phyloP scores from a whole-genome alignment of 2,888 invertebrate species.

The Xestia xanthographa region DNA sequence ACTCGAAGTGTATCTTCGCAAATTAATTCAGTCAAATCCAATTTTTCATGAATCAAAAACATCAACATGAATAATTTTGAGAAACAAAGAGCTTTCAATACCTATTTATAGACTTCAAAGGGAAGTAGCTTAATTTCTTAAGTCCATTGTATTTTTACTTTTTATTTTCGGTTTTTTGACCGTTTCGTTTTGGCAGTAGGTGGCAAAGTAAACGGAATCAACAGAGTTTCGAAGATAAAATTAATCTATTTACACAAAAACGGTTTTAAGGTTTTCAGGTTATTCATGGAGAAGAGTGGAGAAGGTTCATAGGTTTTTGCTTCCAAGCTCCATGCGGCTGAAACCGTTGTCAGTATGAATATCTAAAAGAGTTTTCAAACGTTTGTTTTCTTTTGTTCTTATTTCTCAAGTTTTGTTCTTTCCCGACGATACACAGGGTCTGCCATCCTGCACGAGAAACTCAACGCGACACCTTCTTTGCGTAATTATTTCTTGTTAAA shows the following conservation, averaged over 20 bases:
- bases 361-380: background rate
- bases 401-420: background rate
- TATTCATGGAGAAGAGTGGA: background rate
- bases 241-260: conserved; percentile 9
- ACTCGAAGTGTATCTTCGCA: conserved; percentile 42
- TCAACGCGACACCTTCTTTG: background rate
- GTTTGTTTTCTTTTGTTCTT: background rate
- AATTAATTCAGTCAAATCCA: conserved; percentile 51
- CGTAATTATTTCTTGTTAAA: background rate
- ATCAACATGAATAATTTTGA: conserved; percentile 44
- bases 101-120: conserved; percentile 41
- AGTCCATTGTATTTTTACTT: conserved; percentile 27
- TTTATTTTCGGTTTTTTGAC: background rate
- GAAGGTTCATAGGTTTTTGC: background rate
- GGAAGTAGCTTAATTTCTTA: conserved; percentile 35
- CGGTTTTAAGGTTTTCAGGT: too few species aligned
- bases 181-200: background rate
- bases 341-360: background rate
- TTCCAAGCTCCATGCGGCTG: background rate
- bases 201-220: conserved; percentile 14
- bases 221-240: background rate
- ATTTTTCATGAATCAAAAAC: conserved; percentile 64
- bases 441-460: conserved; percentile 2
- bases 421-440: background rate
- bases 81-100: conserved; percentile 53